These are phyloP conservation scores for Lymantria monacha DNA, from an alignment of 2,888 invertebrate species.

Conservation along the genomic window DNA sequence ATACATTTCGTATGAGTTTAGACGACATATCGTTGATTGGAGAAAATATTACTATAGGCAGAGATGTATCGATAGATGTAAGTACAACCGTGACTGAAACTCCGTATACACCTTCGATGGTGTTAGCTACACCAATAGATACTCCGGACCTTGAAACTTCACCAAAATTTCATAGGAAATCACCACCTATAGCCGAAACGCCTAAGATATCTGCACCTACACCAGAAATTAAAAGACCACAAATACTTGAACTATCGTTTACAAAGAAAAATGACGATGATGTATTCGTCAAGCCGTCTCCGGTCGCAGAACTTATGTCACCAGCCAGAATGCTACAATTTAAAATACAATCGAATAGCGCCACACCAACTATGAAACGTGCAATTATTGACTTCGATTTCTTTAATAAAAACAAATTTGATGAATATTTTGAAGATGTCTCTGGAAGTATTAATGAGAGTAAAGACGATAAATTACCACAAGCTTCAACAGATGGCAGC, in stretches of 20 bases:
- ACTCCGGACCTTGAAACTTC: slow-evolving; percentile 37
- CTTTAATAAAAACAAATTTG: slow-evolving; percentile 63
- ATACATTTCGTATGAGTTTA: slow-evolving; percentile 68
- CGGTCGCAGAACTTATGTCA: slow-evolving; percentile 65
- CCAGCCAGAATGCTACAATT: slow-evolving; percentile 75
- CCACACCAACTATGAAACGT: slow-evolving; percentile 75
- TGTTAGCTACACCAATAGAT: slow-evolving; percentile 31
- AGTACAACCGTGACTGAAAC: slow-evolving; percentile 19
- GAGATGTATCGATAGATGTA: slow-evolving; percentile 45
- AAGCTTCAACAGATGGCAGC: slow-evolving; percentile 31
- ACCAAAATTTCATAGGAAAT: slow-evolving; percentile 20
- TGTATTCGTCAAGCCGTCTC: slow-evolving; percentile 66
- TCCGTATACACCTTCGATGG: slow-evolving; percentile 36
- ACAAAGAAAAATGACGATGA: slow-evolving; percentile 57
- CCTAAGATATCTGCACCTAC: slow-evolving; percentile 41
- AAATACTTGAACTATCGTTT: slow-evolving; percentile 52
- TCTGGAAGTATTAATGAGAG: slow-evolving; percentile 21
- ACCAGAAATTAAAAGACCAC: slow-evolving; percentile 36
- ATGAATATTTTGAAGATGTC: slow-evolving; percentile 55
- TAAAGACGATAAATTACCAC: slow-evolving; percentile 18
- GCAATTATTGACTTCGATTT: slow-evolving; percentile 71
- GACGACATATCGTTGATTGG: slow-evolving; percentile 64
- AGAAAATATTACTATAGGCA: slow-evolving; percentile 45
- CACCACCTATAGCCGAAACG: slow-evolving; percentile 49
- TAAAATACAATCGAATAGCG: slow-evolving; percentile 57